Base-by-base conservation (phyloP, 2,113 vertebrate genomes). In the Heterotis niloticus region DNA sequence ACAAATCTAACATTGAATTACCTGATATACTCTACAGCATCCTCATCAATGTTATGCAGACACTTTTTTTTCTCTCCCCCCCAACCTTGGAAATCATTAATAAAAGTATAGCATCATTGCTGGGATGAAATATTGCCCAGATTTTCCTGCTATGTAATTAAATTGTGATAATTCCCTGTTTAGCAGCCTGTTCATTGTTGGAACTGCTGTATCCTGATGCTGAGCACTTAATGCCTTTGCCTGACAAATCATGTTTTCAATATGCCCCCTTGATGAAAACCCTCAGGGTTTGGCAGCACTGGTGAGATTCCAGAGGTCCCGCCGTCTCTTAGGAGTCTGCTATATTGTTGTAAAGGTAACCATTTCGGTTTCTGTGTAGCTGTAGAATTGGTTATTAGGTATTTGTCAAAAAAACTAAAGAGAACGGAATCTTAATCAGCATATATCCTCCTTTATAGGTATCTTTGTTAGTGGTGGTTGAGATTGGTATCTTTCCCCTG, bases 301-400 rank as follows among this genome's bases (percentile, higher is more conserved):
- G 80, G 94, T 99, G 69, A 95, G 93, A 83, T 98, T 98, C 83
- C 96, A 98, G 76, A 90, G 96, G 78, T 97, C 96, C 20, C 93
- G 94, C 56, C 94, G 95, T n/a, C 91, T 99, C 78, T 86, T 99
- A 78, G 97, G 97, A 59, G 95, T 99, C 78, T 98, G 96, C 93
- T 99, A 99, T 85, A 96, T 99, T 84, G 97, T 98, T 80, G 95
- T 99, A 66, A 99, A 99, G 97, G 97, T 99, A 93, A 93, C 70
- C 57, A 0, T 1, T 78, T 62, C 24, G 34, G 34, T 44, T 56
- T 54, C 23, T 72, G 13, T 5, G 10, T 24, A 72, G 14, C 20
- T n/a, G 20, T 44, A 16, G n/a, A 44, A 44, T 69, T 69, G 10
- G 16, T 69, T 72, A 4, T 54, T 14, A 54, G 20, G 34, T 44